Evolutionary conservation across 2,797 vertebrate species (phyloP).

Genomic region (Pitangus sulphuratus): DNA sequence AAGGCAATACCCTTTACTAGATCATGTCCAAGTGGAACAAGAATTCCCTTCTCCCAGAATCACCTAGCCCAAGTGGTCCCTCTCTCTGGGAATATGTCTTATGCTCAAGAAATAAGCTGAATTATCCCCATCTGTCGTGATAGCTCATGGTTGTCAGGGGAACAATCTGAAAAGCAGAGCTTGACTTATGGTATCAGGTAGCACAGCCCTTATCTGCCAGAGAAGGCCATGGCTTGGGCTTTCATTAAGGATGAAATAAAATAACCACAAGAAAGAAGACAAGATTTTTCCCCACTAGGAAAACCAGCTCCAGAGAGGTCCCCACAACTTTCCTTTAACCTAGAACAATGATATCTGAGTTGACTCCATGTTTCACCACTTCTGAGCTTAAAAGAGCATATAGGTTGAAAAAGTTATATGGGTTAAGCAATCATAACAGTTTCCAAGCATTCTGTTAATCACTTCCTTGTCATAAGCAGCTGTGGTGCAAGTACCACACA

Average conservation of each 20-base stretch:
- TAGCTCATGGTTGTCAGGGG: background rate
- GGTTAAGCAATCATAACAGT: background rate
- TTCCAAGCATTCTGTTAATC: slow-evolving; percentile 39
- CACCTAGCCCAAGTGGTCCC: background rate
- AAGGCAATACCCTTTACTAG: background rate
- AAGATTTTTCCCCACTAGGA: background rate
- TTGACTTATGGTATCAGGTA: background rate
- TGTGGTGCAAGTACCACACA: background rate
- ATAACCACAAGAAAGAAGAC: background rate
- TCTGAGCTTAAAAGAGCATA: background rate
- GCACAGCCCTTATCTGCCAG: background rate
- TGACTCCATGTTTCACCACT: background rate
- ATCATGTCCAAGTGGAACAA: background rate
- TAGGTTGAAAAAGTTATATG: background rate
- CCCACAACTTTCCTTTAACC: background rate
- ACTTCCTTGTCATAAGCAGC: background rate
- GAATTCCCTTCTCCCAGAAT: background rate
- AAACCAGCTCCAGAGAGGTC: background rate
- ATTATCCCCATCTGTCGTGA: background rate
- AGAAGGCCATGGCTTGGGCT: background rate
- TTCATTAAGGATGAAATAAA: background rate
- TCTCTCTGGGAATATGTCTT: background rate
- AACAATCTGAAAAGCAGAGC: slow-evolving; percentile 8
- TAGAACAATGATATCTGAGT: background rate
- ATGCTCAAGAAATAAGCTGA: background rate